A percentile compares a stretch with the other conserved stretches of the same genome.
Conservation (phyloP, 2,797 vertebrate species). For the Notolepis coatsorum region DNA sequence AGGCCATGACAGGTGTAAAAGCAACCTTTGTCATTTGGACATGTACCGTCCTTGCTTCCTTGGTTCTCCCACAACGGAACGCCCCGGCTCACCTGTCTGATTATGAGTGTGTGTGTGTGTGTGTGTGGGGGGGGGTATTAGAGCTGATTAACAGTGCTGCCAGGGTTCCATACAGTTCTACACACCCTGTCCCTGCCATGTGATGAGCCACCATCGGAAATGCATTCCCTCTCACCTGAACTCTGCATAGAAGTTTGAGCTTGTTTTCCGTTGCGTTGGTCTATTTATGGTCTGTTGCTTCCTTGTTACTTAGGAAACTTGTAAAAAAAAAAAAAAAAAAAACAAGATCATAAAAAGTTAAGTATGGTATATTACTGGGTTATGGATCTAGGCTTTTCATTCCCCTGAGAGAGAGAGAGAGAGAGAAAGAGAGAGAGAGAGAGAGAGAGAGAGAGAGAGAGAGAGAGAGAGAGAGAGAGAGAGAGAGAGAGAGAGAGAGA, state of each 20-base stretch:
- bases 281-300: conserved; percentile 8
- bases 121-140: conserved; percentile 19
- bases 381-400: background rate
- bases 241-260: background rate
- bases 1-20: conserved; percentile 93
- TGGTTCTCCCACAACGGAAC: conserved; percentile 65
- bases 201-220: conserved; percentile 21
- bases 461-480: too few relatives aligned
- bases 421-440: too few relatives aligned
- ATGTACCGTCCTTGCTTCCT: conserved; percentile 77
- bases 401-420: conserved; percentile 23
- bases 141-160: conserved; percentile 16
- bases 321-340: too few relatives aligned
- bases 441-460: too few relatives aligned
- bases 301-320: conserved; percentile 3
- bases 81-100: conserved; percentile 65
- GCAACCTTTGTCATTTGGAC: conserved; percentile 97
- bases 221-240: conserved; percentile 14
- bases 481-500: too few relatives aligned
- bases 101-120: conserved; percentile 25
- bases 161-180: conserved; percentile 13
- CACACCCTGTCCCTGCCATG: conserved; percentile 28
- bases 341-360: background rate
- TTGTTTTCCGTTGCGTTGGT: background rate
- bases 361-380: background rate